These are phyloP conservation scores for Dendroctonus valens DNA, from an alignment of 1,140 invertebrate species.

Conservation along the genomic window DNA sequence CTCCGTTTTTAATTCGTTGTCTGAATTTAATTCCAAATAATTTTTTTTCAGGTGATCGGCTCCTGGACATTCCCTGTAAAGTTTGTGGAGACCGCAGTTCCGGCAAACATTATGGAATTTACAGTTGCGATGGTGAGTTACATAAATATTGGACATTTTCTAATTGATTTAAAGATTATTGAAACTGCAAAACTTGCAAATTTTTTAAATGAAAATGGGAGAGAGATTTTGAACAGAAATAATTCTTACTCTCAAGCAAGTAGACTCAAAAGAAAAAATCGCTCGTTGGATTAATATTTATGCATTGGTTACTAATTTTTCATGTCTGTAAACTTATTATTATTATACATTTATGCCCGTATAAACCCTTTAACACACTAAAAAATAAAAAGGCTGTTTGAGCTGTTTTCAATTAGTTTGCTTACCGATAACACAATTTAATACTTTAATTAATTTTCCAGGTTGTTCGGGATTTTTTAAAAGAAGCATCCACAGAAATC, in stretches of 20 bases:
- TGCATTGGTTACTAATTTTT: neutral
- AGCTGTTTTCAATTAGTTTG: no score
- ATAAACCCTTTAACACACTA: no score
- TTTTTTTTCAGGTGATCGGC: slow-evolving; percentile 77
- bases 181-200: no score
- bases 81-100: slow-evolving; percentile 95
- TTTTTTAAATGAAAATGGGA: no score
- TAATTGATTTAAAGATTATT: no score
- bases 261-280: neutral
- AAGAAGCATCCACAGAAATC: slow-evolving; percentile 91
- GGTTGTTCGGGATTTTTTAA: slow-evolving; percentile 98
- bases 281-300: neutral
- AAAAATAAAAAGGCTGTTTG: no score
- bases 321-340: neutral
- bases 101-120: slow-evolving; percentile 96
- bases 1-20: no score
- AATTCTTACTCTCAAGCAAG: neutral
- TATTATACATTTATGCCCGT: no score
- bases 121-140: slow-evolving; percentile 91
- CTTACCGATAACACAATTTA: no score
- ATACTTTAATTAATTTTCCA: slow-evolving; percentile 46
- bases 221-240: no score
- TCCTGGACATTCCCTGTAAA: slow-evolving; percentile 94
- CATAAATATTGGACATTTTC: no score
- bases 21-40: slow-evolving; percentile 2